Conservation (phyloP, 2,797 vertebrate species). For the Anguilla pacifica region DNA sequence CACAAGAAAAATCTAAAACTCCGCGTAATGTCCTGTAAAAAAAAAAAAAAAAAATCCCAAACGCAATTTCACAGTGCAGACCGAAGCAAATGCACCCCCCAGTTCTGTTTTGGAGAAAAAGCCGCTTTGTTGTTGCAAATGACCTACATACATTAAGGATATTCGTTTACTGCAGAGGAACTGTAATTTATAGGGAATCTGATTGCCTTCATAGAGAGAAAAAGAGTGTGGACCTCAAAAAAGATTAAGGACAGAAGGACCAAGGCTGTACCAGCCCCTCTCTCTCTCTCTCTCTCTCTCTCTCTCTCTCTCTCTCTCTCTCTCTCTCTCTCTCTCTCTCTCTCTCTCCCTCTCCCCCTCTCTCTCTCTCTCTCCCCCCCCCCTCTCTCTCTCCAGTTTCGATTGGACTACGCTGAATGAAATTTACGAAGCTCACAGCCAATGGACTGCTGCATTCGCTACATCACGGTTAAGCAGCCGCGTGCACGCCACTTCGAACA, state of each 20-base stretch:
- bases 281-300: slow-evolving; percentile 40
- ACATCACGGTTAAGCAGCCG: slow-evolving; percentile 75
- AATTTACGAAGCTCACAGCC: slow-evolving; percentile 87
- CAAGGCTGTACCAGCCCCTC: slow-evolving; percentile 68
- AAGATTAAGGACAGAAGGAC: slow-evolving; percentile 47
- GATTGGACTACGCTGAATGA: slow-evolving; percentile 85
- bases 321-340: slow-evolving; percentile 56
- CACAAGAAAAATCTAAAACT: slow-evolving; percentile 57
- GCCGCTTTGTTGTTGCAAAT: slow-evolving; percentile 54
- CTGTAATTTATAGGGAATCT: slow-evolving; percentile 70
- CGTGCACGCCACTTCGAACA: slow-evolving; percentile 37
- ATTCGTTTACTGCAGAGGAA: slow-evolving; percentile 68
- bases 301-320: slow-evolving; percentile 55
- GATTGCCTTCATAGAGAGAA: slow-evolving; percentile 72
- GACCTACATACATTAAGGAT: slow-evolving; percentile 62
- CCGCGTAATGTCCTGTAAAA: slow-evolving; percentile 47
- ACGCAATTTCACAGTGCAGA: slow-evolving; percentile 16
- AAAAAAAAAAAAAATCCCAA: slow-evolving; percentile 28
- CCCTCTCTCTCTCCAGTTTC: slow-evolving; percentile 55
- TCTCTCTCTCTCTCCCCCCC: slow-evolving; percentile 57
- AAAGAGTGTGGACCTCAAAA: not conserved
- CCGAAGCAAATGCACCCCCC: not conserved
- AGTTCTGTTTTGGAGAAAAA: slow-evolving; percentile 62
- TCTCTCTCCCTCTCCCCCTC: slow-evolving; percentile 62
- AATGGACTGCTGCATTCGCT: slow-evolving; percentile 83